Base-by-base conservation (phyloP, 2,113 vertebrate species). In the Spilogale gracilis region DNA sequence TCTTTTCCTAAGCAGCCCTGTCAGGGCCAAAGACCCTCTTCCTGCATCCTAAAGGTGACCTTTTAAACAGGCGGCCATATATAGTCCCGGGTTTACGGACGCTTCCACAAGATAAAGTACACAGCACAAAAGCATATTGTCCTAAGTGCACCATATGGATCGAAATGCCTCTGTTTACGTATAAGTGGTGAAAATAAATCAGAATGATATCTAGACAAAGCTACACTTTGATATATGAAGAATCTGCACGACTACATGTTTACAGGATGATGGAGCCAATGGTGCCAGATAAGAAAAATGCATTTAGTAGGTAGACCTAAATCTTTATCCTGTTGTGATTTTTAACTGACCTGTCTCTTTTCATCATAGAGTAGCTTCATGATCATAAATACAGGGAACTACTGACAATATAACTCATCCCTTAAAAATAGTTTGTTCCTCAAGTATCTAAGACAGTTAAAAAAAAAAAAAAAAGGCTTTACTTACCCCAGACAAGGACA, bases 401-500 rank as follows among this genome's bases (percentile, higher is more conserved):
- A 93, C 92, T 95, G 97, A 97, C 96, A 97, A 30, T 93, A 56
- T 98, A 98, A 98, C 91, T 97, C 96, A 98, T 98, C 61, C 94
- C 93, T 98, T 98, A 97, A 98, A 98, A 96, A 0, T 45, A 95
- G 69, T 81, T 96, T 96, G 96, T 98, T 98, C 90, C 78, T 97
- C 98, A 89, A 30, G 30, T 89, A 71, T 50, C 38, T 89, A n/a
- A 93, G 92, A 78, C 87, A 96, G 79, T 97, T 45, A 23, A 30
- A 54, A 65, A 50, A 23, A 25, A 63, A 11, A 71, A 95, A 84
- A 87, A 97, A 97, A 94, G 65, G 73, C 90, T 98, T 98, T 98
- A 98, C 99, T 99, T 99, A 99, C 99, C 99, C 99, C 99, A 99
- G 98, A 99, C 98, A 98, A 99, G 99, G 97, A 99, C 99, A 96